Evolutionary conservation across 2,888 invertebrate species (phyloP).

Genomic region (Rhagonycha fulva): DNA sequence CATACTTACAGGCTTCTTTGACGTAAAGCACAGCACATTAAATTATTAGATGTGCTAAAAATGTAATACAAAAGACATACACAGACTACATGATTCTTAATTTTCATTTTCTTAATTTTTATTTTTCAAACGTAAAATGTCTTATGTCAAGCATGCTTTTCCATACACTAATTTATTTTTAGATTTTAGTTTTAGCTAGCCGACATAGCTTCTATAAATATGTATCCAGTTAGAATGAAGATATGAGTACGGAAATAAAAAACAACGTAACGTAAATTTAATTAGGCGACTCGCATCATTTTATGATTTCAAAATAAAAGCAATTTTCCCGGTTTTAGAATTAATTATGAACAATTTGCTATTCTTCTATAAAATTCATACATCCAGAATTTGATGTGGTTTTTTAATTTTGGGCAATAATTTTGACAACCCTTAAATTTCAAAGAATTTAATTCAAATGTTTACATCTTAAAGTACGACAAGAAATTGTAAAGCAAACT

Average conservation of each 20-base stretch:
- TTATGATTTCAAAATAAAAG: not conserved
- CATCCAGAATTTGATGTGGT: too few relatives aligned
- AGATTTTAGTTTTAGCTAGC: not conserved
- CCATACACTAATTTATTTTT: not conserved
- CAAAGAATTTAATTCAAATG: too few relatives aligned
- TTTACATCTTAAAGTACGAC: too few relatives aligned
- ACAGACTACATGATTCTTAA: not conserved
- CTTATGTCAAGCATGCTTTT: not conserved
- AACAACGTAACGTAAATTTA: not conserved
- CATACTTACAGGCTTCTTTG: slow-evolving; percentile 21
- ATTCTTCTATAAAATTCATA: too few relatives aligned
- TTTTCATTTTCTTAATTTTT: not conserved
- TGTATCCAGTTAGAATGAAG: not conserved
- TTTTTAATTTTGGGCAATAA: not conserved
- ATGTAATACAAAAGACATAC: not conserved
- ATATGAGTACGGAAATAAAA: not conserved
- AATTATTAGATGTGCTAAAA: not conserved
- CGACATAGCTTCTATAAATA: not conserved
- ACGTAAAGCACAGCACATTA: not conserved
- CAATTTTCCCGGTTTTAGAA: not conserved
- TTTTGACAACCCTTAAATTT: too few relatives aligned
- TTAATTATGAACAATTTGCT: too few relatives aligned
- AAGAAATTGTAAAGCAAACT: too few relatives aligned
- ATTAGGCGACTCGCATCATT: not conserved
- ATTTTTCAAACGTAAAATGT: not conserved